Percentiles rank a stretch among this genome's conserved stretches.
These are phyloP conservation scores for Lissocephala sabroskyi DNA, from an alignment of 2,888 invertebrate species.

Conservation along the genomic window DNA sequence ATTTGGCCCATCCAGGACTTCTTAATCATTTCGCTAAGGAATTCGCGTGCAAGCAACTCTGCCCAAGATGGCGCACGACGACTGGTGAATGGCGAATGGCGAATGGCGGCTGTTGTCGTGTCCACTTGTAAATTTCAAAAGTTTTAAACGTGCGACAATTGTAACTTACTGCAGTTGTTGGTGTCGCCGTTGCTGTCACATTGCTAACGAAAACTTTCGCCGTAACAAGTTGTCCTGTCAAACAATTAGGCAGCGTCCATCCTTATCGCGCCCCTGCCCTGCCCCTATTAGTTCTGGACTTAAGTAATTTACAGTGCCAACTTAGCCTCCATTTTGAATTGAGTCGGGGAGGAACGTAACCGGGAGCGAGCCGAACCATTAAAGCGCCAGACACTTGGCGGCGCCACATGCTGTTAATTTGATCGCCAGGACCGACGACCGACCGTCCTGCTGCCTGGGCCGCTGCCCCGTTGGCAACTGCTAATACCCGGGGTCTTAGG, in stretches of 20 bases:
- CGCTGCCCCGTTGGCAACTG: conserved; percentile 11
- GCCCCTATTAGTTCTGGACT: no score
- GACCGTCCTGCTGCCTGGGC: conserved; percentile 2
- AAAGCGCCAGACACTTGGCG: conserved; percentile 7
- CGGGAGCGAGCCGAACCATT: conserved; percentile 18
- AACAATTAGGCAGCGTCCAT: conserved; percentile 34
- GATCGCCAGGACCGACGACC: conserved; percentile 32
- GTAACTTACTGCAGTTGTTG: conserved; percentile 30
- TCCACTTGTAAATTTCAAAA: conserved; percentile 21
- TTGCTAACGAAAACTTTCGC: conserved; percentile 16
- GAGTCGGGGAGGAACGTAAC: conserved; percentile 6
- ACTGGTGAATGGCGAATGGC: no score
- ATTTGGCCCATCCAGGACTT: not conserved
- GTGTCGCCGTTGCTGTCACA: conserved; percentile 21
- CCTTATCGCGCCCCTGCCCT: no score
- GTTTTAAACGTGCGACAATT: conserved; percentile 38
- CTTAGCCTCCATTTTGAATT: not conserved
- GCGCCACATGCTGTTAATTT: conserved; percentile 56
- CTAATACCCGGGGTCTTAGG: conserved; percentile 36
- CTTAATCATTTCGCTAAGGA: not conserved
- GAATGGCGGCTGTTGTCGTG: conserved; percentile 7
- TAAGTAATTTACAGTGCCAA: conserved; percentile 29
- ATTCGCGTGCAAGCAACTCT: no score
- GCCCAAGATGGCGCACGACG: no score
- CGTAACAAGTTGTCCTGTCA: conserved; percentile 28